phyloP scores from a whole-genome alignment of 2,113 vertebrate species.

The Ursus arctos region DNA sequence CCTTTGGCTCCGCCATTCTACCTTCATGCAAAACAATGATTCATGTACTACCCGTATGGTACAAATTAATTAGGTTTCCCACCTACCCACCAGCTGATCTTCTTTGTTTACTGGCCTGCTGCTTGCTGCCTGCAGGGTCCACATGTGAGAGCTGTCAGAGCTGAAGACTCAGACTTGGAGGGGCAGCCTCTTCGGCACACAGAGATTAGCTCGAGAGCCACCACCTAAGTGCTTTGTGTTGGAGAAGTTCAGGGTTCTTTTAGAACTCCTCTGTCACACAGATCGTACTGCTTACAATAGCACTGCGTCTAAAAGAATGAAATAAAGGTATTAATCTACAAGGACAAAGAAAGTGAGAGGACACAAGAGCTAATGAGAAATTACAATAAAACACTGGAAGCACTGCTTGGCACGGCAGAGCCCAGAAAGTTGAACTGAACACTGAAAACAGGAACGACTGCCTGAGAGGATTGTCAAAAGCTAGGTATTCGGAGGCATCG shows the following conservation, averaged over 20 bases:
- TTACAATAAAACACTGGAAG: not conserved
- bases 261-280: not conserved
- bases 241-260: conserved; percentile 43
- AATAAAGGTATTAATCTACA: not conserved
- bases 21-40: not conserved
- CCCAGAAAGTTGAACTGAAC: not conserved
- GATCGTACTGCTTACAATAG: not conserved
- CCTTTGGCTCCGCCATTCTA: not conserved
- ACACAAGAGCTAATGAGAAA: not conserved
- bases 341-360: not conserved
- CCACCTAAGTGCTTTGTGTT: not conserved
- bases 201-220: not conserved
- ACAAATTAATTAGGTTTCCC: conserved; percentile 34
- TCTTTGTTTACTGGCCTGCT: not conserved
- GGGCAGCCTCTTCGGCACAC: not conserved
- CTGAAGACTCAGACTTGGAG: not conserved
- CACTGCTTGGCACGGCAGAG: not conserved
- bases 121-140: not conserved
- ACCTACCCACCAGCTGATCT: conserved; percentile 48
- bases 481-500: not conserved
- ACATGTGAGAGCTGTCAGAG: conserved; percentile 14
- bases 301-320: not conserved
- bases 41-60: not conserved
- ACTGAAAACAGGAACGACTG: not conserved
- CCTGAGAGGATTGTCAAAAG: not conserved